Evolutionary conservation across 2,113 vertebrate species (phyloP).

Genomic region (Noctilio leporinus): DNA sequence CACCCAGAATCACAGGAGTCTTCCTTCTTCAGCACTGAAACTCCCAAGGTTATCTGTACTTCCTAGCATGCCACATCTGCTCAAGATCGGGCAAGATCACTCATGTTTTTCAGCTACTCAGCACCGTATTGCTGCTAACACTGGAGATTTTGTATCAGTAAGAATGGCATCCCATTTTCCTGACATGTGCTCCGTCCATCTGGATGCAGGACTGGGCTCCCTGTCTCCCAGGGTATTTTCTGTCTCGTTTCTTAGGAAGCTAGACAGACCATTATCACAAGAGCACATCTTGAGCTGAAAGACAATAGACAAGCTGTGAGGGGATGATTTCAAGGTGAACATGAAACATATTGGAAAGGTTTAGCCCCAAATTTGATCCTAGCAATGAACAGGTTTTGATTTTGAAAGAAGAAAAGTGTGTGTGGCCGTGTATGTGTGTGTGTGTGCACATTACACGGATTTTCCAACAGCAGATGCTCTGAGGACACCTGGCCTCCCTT

Average conservation of each 20-base stretch:
- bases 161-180: background rate
- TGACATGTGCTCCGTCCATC: background rate
- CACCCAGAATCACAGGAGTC: background rate
- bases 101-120: background rate
- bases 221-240: background rate
- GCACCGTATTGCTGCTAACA: background rate
- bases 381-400: constrained; percentile 13
- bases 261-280: background rate
- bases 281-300: constrained; percentile 14
- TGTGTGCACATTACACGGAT: background rate
- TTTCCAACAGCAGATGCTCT: background rate
- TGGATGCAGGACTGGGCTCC: background rate
- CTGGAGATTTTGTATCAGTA: background rate
- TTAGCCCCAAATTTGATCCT: background rate
- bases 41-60: background rate
- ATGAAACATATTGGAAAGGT: background rate
- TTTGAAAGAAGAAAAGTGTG: background rate
- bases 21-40: background rate
- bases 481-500: background rate
- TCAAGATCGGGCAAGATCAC: background rate
- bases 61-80: background rate
- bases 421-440: background rate
- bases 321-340: background rate
- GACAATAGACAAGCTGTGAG: background rate
- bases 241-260: background rate